These are phyloP conservation scores for Proctacanthus coquilletti DNA, from an alignment of 1,140 invertebrate genomes.

Conservation along the genomic window DNA sequence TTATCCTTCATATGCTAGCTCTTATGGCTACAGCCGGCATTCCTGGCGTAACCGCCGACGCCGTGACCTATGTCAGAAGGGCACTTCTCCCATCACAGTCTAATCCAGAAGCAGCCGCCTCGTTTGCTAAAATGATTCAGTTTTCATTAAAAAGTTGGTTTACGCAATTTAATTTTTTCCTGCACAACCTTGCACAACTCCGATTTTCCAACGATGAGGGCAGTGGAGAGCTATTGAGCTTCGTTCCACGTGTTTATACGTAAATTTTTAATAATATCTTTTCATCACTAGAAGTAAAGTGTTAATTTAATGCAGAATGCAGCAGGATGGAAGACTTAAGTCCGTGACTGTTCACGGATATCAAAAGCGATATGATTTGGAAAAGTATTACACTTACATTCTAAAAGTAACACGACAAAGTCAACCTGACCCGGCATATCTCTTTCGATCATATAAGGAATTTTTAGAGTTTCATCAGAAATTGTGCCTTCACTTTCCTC, in stretches of 20 bases:
- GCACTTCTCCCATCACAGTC: slow-evolving; percentile 77
- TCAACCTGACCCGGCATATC: slow-evolving; percentile 65
- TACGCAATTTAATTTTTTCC: slow-evolving; percentile 94
- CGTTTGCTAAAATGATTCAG: slow-evolving; percentile 85
- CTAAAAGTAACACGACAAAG: slow-evolving; percentile 71
- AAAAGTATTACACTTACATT: slow-evolving; percentile 97
- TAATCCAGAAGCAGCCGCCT: slow-evolving; percentile 86
- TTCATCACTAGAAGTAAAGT: background rate
- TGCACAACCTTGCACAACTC: slow-evolving; percentile 91
- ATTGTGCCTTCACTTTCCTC: slow-evolving; percentile 78
- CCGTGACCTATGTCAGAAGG: slow-evolving; percentile 81
- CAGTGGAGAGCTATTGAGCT: slow-evolving; percentile 72
- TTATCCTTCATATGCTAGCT: slow-evolving; percentile 85
- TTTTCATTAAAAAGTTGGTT: slow-evolving; percentile 76
- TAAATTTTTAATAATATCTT: slow-evolving; percentile 35
- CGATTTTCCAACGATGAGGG: slow-evolving; percentile 74
- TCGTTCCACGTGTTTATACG: slow-evolving; percentile 89
- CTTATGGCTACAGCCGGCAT: slow-evolving; percentile 92
- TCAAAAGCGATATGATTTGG: slow-evolving; percentile 91
- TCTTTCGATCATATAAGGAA: slow-evolving; percentile 90
- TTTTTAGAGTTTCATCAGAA: slow-evolving; percentile 95
- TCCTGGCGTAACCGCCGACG: slow-evolving; percentile 79
- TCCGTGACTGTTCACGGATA: slow-evolving; percentile 72
- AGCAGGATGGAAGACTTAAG: slow-evolving; percentile 79
- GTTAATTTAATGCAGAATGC: slow-evolving; percentile 42